Evolutionary conservation across 1,140 invertebrate genomes (phyloP), one percentile per base, ranked within the genome.

Genomic region (Diorhabda elongata): DNA sequence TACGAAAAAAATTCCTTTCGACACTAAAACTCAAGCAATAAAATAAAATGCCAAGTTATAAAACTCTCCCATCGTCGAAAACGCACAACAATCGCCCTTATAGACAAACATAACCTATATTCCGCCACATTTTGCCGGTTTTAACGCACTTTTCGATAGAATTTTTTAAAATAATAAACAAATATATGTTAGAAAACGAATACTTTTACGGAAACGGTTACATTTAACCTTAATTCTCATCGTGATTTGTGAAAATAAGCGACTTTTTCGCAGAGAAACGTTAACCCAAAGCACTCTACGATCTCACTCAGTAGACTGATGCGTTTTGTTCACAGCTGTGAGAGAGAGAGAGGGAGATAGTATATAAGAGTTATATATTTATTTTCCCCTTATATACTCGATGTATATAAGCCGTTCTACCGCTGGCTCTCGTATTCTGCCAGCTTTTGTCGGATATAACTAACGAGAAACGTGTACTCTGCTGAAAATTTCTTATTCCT

Each of bases 261-360:
- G 69, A 71, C 52, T 71, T 76, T 74, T 71, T 62, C 71, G 68
- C 72, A 61, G 42, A 59, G 60, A 68, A 70, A 73, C 68, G 68
- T 66, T 69, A 44, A 45, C 71, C 71, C 67, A 71, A 72, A 75
- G 75, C 76, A 76, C 77, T 66, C 74, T 44, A 74, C 77, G 75
- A 74, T 78, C 71, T 78, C 77, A 63, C 73, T 77, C 73, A 75
- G 61, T 75, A 78, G 77, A 78, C 77, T 78, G 77, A 74, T 76
- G 76, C 75, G 76, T 76, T 76, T 72, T 73, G 74, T 74, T 76
- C 76, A 76, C 75, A 75, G 77, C 69, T 76, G 75, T 74, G 71
- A 63, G 73, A 76, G 71, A 74, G 75, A 74, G 75, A 77, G 66
- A 70, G 73, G 67, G 63, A 57, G 9, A 42, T 44, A 59, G 47